A percentile compares a stretch with the other conserved stretches of the same genome.
phyloP scores from a whole-genome alignment of 2,888 invertebrate species.

The Ectemnius continuus region DNA sequence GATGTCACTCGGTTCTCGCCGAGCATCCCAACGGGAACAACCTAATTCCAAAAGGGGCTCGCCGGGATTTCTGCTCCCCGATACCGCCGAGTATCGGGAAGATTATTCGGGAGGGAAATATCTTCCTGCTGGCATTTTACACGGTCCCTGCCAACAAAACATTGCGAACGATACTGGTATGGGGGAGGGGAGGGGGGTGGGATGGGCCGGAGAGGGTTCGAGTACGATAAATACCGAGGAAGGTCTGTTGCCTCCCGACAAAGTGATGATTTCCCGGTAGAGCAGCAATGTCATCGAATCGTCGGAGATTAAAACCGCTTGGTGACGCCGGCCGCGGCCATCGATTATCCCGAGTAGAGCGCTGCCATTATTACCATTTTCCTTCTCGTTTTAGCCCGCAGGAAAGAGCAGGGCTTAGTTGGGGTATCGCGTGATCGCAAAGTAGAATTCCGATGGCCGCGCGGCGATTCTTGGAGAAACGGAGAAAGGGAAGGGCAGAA shows the following conservation, averaged over 20 bases:
- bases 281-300: conserved; percentile 37
- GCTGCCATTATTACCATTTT: conserved; percentile 5
- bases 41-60: not conserved
- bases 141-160: not conserved
- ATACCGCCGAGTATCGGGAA: conserved; percentile 5
- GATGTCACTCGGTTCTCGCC: conserved; percentile 1
- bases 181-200: not conserved
- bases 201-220: not conserved
- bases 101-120: conserved; percentile 5
- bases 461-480: not conserved
- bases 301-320: conserved; percentile 22
- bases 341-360: conserved; percentile 11
- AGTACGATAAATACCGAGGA: not conserved
- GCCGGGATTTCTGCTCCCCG: not conserved
- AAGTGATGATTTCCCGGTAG: conserved; percentile 40
- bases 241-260: conserved; percentile 25
- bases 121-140: not conserved
- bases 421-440: not conserved
- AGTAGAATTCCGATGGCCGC: not conserved
- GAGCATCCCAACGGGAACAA: conserved; percentile 5
- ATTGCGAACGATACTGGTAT: not conserved
- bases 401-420: not conserved
- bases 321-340: conserved; percentile 17
- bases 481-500: not conserved
- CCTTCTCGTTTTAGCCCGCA: not conserved